These are phyloP conservation scores for Quiscalus mexicanus DNA, from an alignment of 2,113 vertebrate species.

Conservation along the genomic window DNA sequence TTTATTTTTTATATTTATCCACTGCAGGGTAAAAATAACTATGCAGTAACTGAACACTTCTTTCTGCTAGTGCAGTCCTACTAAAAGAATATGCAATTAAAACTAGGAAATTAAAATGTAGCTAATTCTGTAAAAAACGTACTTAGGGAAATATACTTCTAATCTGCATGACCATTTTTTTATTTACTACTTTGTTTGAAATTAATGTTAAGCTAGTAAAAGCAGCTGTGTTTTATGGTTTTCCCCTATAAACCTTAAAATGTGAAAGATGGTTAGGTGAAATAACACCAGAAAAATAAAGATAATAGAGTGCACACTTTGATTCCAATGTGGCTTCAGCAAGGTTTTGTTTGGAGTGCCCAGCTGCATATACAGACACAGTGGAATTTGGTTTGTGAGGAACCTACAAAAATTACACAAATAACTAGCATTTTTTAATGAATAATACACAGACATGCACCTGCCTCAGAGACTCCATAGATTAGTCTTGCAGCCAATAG, in stretches of 20 bases:
- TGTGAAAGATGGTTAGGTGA: slow-evolving; percentile 32
- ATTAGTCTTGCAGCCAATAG: slow-evolving; percentile 77
- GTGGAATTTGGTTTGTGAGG: slow-evolving; percentile 74
- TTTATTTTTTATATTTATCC: neutral
- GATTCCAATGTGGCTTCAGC: slow-evolving; percentile 39
- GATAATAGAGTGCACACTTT: slow-evolving; percentile 15
- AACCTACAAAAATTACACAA: slow-evolving; percentile 74
- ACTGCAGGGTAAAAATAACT: neutral
- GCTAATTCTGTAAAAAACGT: neutral
- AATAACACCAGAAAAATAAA: slow-evolving; percentile 38
- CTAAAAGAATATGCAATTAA: neutral
- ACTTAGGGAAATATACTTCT: neutral
- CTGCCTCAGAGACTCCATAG: slow-evolving; percentile 75
- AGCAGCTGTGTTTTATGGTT: slow-evolving; percentile 37
- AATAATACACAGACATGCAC: slow-evolving; percentile 78
- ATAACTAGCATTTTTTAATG: slow-evolving; percentile 78
- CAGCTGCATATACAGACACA: slow-evolving; percentile 67
- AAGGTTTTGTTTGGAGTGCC: slow-evolving; percentile 62
- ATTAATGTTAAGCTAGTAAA: slow-evolving; percentile 3
- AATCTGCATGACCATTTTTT: slow-evolving; percentile 5
- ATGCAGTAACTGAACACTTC: neutral
- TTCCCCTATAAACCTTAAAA: slow-evolving; percentile 20
- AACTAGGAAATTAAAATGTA: neutral
- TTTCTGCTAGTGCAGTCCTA: neutral
- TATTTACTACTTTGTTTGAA: neutral